Conservation (phyloP, 1,140 invertebrate genomes). For the Archivesica marissinica region DNA sequence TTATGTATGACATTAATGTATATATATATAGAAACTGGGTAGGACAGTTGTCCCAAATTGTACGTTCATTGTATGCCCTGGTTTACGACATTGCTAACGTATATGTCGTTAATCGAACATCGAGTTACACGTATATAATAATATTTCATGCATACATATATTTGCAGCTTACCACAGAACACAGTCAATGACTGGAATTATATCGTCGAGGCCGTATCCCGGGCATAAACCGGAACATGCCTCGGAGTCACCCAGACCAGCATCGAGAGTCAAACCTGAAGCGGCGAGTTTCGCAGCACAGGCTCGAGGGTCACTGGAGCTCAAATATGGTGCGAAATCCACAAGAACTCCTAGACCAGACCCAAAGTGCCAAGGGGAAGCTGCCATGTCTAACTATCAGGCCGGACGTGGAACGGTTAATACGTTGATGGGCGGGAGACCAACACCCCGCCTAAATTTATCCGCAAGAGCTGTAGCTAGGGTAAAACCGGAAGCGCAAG, state of each 20-base stretch:
- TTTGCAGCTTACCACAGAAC: not conserved
- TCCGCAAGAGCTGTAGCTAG: conserved; percentile 66
- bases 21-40: no score
- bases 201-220: conserved; percentile 72
- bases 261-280: conserved; percentile 73
- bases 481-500: conserved; percentile 68
- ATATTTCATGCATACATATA: no score
- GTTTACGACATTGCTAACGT: no score
- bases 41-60: no score
- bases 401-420: conserved; percentile 71
- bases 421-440: conserved; percentile 70
- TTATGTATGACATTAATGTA: no score
- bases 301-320: conserved; percentile 71
- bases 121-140: no score
- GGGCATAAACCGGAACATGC: conserved; percentile 72
- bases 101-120: no score
- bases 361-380: conserved; percentile 72
- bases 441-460: conserved; percentile 61
- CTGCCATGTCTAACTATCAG: conserved; percentile 72
- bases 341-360: conserved; percentile 66
- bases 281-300: conserved; percentile 70
- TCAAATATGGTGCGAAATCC: conserved; percentile 65
- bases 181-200: not conserved
- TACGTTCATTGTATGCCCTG: no score
- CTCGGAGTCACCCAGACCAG: conserved; percentile 60